These are phyloP conservation scores for Tachycineta bicolor DNA, from an alignment of 2,113 vertebrate species.

Conservation along the genomic window DNA sequence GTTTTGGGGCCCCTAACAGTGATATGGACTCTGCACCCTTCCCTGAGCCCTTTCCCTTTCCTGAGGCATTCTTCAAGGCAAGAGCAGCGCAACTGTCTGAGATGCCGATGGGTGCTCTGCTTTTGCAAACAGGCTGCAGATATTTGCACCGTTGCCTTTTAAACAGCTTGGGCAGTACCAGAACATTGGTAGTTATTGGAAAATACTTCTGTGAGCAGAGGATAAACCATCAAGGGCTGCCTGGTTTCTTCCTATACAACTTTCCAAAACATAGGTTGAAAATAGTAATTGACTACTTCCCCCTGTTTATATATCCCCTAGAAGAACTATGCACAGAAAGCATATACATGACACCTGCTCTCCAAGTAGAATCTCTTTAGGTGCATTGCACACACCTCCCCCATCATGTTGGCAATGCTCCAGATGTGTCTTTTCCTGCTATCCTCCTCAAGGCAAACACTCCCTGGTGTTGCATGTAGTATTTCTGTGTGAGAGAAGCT, in stretches of 20 bases:
- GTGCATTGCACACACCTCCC: neutral
- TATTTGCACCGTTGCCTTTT: neutral
- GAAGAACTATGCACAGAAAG: neutral
- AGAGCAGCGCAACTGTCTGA: neutral
- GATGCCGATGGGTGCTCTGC: neutral
- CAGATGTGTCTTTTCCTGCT: neutral
- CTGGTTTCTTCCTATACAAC: neutral
- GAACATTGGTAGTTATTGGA: neutral
- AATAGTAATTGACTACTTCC: neutral
- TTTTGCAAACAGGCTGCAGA: neutral
- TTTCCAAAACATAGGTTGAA: neutral
- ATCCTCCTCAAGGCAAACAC: fast-evolving
- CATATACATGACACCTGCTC: neutral
- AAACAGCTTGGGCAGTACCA: neutral
- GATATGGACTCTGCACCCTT: neutral
- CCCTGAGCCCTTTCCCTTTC: neutral
- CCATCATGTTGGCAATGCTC: fast-evolving
- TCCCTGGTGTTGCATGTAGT: neutral
- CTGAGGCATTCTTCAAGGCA: neutral
- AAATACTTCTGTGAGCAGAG: neutral
- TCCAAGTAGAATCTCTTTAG: neutral
- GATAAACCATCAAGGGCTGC: neutral
- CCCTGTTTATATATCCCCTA: neutral
- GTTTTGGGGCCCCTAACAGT: neutral
- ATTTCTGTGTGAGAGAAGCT: neutral